Evolutionary conservation across 2,888 invertebrate genomes (phyloP).

Genomic region (Protonemura montana): DNA sequence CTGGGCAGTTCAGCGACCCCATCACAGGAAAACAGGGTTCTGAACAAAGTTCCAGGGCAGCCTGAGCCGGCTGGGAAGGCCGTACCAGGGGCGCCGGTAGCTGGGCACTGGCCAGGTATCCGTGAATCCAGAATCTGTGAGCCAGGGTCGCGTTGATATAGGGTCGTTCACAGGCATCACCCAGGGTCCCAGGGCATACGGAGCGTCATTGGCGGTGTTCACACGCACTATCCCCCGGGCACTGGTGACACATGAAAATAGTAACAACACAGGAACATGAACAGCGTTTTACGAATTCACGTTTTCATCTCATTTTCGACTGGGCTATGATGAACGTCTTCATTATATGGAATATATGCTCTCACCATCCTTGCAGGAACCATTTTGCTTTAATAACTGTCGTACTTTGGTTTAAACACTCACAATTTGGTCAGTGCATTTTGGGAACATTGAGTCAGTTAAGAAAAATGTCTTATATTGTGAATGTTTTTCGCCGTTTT

Average conservation of each 20-base stretch:
- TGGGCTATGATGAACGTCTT: too few relatives aligned
- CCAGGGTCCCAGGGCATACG: conserved; percentile 14
- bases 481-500: too few relatives aligned
- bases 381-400: too few relatives aligned
- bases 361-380: too few relatives aligned
- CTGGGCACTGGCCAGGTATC: background rate
- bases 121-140: background rate
- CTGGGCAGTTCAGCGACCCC: background rate
- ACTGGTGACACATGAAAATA: background rate
- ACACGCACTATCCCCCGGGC: background rate
- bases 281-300: too few relatives aligned
- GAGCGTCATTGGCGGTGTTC: background rate
- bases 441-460: too few relatives aligned
- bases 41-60: background rate
- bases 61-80: background rate
- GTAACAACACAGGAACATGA: background rate
- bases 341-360: too few relatives aligned
- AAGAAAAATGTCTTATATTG: too few relatives aligned
- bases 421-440: too few relatives aligned
- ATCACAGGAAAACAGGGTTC: background rate
- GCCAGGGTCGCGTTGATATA: background rate
- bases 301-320: too few relatives aligned
- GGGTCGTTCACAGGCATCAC: background rate
- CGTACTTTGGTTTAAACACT: too few relatives aligned
- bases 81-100: background rate